phyloP scores from a whole-genome alignment of 2,113 vertebrate genomes.

The Perca fluviatilis region DNA sequence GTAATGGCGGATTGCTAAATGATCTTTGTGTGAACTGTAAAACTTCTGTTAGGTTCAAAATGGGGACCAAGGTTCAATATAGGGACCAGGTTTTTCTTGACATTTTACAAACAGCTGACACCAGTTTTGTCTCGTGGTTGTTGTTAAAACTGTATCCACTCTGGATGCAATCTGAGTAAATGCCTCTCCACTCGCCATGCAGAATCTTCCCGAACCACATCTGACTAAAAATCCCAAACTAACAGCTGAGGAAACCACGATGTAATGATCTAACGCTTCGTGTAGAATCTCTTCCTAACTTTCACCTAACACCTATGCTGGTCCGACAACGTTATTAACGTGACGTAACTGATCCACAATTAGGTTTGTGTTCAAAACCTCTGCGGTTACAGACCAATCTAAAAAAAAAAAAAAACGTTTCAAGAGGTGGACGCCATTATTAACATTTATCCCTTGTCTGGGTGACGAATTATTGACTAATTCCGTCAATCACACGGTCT shows the following conservation, averaged over 20 bases:
- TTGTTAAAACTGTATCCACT: neutral
- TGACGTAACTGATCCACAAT: neutral
- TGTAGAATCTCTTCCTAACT: neutral
- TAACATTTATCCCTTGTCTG: neutral
- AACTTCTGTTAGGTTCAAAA: neutral
- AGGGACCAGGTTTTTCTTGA: neutral
- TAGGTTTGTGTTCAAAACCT: constrained; percentile 4
- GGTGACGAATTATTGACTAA: neutral
- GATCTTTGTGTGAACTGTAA: neutral
- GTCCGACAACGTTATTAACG: neutral
- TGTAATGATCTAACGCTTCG: neutral
- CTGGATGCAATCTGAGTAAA: neutral
- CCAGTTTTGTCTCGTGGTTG: neutral
- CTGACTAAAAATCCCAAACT: neutral
- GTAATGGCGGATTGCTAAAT: neutral
- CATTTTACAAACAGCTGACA: neutral
- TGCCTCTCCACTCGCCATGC: neutral
- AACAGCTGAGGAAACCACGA: neutral
- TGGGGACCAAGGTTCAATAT: neutral
- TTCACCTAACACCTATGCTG: neutral
- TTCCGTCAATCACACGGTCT: constrained; percentile 69
- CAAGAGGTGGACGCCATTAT: neutral
- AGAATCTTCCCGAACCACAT: neutral
- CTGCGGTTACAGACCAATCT: neutral
- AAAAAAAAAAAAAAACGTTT: neutral